Evolutionary conservation across 2,888 invertebrate genomes (phyloP).

Genomic region (Petrophora chlorosata): DNA sequence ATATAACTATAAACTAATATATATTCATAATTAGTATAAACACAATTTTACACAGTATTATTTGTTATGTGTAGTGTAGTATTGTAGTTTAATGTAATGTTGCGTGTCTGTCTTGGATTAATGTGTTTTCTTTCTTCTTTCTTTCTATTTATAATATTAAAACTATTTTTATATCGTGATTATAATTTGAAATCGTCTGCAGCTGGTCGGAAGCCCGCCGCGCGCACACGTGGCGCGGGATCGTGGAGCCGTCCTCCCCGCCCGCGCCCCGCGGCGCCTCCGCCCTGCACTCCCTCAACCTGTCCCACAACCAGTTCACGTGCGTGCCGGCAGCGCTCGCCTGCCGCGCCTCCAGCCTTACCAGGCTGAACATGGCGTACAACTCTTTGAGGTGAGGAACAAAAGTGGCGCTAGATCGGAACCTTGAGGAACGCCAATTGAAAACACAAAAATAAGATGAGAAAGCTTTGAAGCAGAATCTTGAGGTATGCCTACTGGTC

Average conservation of each 20-base stretch:
- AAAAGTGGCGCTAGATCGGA: neutral
- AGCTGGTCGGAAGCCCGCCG: conserved; percentile 87
- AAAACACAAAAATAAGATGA: too few relatives aligned
- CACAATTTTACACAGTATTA: too few relatives aligned
- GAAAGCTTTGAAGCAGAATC: too few relatives aligned
- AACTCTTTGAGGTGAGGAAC: conserved; percentile 85
- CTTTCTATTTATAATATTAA: too few relatives aligned
- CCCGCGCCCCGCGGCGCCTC: conserved; percentile 81
- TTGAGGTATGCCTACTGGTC: too few relatives aligned
- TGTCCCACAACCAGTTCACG: conserved; percentile 95
- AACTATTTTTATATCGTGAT: too few relatives aligned
- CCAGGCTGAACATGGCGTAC: conserved; percentile 95
- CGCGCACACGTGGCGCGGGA: conserved; percentile 90
- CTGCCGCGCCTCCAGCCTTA: conserved; percentile 94
- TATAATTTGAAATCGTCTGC: neutral
- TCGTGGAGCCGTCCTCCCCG: conserved; percentile 42
- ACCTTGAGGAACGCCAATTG: neutral
- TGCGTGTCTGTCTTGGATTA: too few relatives aligned
- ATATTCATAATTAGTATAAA: too few relatives aligned
- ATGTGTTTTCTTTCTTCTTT: too few relatives aligned
- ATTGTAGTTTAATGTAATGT: too few relatives aligned
- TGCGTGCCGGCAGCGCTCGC: conserved; percentile 94
- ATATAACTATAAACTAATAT: too few relatives aligned
- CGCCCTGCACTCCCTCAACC: conserved; percentile 89
- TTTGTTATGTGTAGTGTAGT: too few relatives aligned